These are phyloP conservation scores for Drosophila funebris DNA, from an alignment of 1,140 invertebrate genomes.

Conservation along the genomic window DNA sequence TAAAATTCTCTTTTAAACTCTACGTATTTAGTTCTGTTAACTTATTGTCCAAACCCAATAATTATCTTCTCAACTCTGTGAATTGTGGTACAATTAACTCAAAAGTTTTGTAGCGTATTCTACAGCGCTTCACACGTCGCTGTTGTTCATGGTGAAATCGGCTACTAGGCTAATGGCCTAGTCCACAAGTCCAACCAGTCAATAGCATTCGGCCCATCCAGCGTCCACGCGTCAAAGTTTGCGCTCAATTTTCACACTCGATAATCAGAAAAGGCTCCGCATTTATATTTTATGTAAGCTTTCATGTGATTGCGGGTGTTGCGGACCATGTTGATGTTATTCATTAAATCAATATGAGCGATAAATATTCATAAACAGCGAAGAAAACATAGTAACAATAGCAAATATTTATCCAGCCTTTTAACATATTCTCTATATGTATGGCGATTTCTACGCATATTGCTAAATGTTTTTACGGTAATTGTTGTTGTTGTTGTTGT, in stretches of 20 bases:
- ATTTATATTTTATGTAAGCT: conserved; percentile 44
- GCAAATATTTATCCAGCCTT: conserved; percentile 62
- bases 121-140: conserved; percentile 8
- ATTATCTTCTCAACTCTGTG: neutral
- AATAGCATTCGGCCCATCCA: conserved; percentile 6
- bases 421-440: conserved; percentile 49
- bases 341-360: conserved; percentile 59
- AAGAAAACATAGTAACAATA: conserved; percentile 49
- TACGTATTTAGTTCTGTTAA: no score
- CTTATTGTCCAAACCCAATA: neutral
- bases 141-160: conserved; percentile 52
- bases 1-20: no score
- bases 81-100: conserved; percentile 47
- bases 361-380: conserved; percentile 68
- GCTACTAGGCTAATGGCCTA: conserved; percentile 46
- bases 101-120: conserved; percentile 28
- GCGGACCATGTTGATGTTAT: conserved; percentile 46
- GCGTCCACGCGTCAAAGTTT: conserved; percentile 74
- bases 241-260: conserved; percentile 57
- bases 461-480: conserved; percentile 41
- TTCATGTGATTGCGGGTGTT: conserved; percentile 61
- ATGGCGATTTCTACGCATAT: conserved; percentile 50
- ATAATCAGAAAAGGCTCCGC: conserved; percentile 22
- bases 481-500: conserved; percentile 22
- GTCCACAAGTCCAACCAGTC: neutral